Evolutionary conservation across 2,797 vertebrate species (phyloP).

Genomic region (Enteromius treurensis): DNA sequence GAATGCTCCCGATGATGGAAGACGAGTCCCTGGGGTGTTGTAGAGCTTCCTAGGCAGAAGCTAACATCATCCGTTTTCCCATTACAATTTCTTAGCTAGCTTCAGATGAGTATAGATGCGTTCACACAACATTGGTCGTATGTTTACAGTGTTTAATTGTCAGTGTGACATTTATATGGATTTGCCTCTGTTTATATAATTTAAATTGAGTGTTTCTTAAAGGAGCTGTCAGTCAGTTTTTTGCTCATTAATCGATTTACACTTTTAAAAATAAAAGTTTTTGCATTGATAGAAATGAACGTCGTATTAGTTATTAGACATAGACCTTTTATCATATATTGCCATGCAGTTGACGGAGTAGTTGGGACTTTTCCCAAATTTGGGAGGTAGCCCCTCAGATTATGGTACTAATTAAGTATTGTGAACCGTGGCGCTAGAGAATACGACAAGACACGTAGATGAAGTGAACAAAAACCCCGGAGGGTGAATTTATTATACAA

Average conservation of each 20-base stretch:
- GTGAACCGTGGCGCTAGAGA: no score
- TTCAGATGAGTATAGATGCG: slow-evolving; percentile 11
- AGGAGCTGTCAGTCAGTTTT: background rate
- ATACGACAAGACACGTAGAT: no score
- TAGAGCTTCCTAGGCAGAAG: slow-evolving; percentile 25
- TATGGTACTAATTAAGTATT: background rate
- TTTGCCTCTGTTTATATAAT: background rate
- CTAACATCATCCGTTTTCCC: slow-evolving; percentile 16
- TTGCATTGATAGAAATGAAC: background rate
- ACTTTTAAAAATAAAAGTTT: background rate
- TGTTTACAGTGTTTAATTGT: background rate
- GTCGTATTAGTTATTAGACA: background rate
- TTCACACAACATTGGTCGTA: background rate
- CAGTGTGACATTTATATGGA: background rate
- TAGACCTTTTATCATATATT: background rate
- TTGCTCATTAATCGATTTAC: background rate
- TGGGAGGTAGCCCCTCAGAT: background rate
- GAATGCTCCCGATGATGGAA: background rate
- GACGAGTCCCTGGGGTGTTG: background rate
- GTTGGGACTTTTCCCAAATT: background rate
- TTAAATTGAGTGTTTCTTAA: background rate
- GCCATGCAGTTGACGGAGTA: background rate
- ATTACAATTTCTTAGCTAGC: background rate
- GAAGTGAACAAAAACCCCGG: no score
- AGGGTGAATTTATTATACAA: no score